Conservation (phyloP, 2,888 invertebrate genomes). For the Kryphioiulus occultus region DNA sequence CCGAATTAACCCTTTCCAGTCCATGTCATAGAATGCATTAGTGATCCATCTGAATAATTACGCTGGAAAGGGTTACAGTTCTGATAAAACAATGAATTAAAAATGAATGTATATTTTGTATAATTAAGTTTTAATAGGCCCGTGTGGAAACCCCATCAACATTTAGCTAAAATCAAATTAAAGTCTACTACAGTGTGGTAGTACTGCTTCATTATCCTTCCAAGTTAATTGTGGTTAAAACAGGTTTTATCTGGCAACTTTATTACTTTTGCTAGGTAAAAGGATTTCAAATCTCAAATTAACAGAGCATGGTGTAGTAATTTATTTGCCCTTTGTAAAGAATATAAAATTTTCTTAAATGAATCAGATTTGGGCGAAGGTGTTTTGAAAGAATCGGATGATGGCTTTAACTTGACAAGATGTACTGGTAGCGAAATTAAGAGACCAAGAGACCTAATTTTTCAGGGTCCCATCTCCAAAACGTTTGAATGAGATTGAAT, state of each 20-base stretch:
- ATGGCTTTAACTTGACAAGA: not conserved
- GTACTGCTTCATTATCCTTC: not conserved
- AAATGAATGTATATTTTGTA: not conserved
- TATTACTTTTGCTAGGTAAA: not conserved
- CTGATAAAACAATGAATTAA: not conserved
- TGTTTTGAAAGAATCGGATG: not conserved
- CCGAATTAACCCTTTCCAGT: too few relatives aligned
- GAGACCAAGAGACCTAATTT: not conserved
- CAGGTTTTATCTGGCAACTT: not conserved
- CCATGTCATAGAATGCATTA: too few relatives aligned
- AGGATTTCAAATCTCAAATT: too few relatives aligned
- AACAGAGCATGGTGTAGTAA: not conserved
- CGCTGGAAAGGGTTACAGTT: not conserved
- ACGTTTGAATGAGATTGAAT: not conserved
- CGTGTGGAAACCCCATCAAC: not conserved
- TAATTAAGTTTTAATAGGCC: not conserved
- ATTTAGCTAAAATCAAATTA: not conserved
- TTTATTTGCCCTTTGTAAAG: not conserved
- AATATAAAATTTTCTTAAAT: not conserved
- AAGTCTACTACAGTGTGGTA: not conserved
- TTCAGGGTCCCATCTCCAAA: not conserved
- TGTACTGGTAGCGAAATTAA: not conserved
- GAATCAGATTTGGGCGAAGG: not conserved
- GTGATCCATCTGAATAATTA: too few relatives aligned
- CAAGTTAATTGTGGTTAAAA: not conserved